These are phyloP conservation scores for Protophormia terraenovae DNA, from an alignment of 2,888 invertebrate genomes.

Conservation along the genomic window DNA sequence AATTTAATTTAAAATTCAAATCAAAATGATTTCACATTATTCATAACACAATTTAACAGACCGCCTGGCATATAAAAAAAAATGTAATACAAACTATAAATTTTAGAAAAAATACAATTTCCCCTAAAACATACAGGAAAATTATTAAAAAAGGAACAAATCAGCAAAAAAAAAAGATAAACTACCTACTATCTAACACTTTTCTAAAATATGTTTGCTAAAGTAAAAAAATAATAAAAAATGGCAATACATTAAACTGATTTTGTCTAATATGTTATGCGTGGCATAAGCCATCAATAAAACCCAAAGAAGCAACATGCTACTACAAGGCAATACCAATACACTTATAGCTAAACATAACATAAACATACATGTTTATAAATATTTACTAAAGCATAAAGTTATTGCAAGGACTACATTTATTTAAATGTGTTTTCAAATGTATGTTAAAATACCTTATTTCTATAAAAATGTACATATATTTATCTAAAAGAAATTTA, in stretches of 20 bases:
- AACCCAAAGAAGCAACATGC: constrained; percentile 19
- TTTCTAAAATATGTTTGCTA: neutral
- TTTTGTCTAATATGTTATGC: constrained; percentile 66
- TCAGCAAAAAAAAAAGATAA: neutral
- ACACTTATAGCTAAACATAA: neutral
- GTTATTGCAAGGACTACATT: neutral
- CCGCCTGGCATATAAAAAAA: neutral
- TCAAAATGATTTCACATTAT: constrained; percentile 20
- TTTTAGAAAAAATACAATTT: constrained; percentile 37
- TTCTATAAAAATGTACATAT: neutral
- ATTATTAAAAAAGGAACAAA: constrained; percentile 19
- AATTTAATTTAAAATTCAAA: constrained; percentile 13
- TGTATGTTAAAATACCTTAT: neutral
- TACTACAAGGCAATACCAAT: neutral
- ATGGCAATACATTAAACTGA: constrained; percentile 67
- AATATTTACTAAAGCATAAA: no score
- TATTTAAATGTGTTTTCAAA: neutral
- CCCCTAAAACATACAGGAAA: constrained; percentile 2
- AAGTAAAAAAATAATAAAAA: constrained; percentile 40
- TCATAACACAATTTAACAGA: constrained; percentile 15
- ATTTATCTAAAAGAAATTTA: constrained; percentile 35
- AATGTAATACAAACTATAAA: constrained; percentile 13
- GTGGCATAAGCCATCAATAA: constrained; percentile 68
- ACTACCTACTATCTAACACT: neutral
- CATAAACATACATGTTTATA: neutral